Percentiles rank a stretch among this genome's conserved stretches.
Conservation (phyloP, 1,140 invertebrate genomes). For the Calosoma granatense region DNA sequence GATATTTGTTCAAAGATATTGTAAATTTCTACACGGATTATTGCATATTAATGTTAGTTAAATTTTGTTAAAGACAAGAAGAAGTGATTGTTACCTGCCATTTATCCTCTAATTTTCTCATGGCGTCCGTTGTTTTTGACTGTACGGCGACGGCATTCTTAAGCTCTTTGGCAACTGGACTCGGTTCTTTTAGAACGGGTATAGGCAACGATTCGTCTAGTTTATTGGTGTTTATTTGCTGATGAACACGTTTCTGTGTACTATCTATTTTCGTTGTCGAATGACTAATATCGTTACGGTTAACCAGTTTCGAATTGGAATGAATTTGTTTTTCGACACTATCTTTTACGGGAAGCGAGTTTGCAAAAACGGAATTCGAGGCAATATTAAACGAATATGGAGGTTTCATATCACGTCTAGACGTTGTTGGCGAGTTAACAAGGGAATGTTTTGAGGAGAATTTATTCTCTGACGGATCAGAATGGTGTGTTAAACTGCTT, state of each 20-base stretch:
- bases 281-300: background rate
- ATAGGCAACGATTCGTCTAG: conserved; percentile 38
- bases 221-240: conserved; percentile 5
- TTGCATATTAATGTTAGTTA: too few relatives aligned
- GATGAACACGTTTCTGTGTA: conserved; percentile 12
- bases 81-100: conserved; percentile 38
- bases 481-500: background rate
- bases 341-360: conserved; percentile 16
- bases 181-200: conserved; percentile 42
- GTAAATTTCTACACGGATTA: conserved; percentile 2
- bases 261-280: conserved; percentile 2
- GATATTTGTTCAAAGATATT: conserved; percentile 1
- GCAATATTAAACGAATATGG: conserved; percentile 26
- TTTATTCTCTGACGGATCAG: background rate
- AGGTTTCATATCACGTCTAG: conserved; percentile 18
- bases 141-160: conserved; percentile 32
- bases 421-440: conserved; percentile 29
- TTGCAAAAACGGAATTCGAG: conserved; percentile 27
- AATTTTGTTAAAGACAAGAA: background rate
- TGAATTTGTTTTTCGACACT: background rate
- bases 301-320: background rate
- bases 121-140: conserved; percentile 33
- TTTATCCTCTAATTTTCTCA: conserved; percentile 40
- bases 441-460: conserved; percentile 23
- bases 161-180: conserved; percentile 34